Conservation (phyloP, 2,797 vertebrate genomes). For the Sternotherus odoratus region DNA sequence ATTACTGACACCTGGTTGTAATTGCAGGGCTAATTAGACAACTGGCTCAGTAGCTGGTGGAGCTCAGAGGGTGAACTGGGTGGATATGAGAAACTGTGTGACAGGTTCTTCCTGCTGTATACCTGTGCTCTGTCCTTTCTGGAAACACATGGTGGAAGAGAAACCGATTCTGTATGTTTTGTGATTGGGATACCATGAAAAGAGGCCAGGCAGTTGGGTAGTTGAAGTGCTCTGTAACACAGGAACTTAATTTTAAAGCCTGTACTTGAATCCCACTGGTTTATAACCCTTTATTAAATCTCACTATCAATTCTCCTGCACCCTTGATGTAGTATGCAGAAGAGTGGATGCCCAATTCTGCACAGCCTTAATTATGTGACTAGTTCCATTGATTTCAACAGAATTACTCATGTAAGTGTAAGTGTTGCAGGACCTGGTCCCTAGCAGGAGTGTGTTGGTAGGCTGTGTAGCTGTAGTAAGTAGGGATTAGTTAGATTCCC, state of each 20-base stretch:
- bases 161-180: background rate
- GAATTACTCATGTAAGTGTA: background rate
- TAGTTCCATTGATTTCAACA: background rate
- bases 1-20: background rate
- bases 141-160: background rate
- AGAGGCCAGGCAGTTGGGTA: background rate
- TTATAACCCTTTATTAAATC: constrained; percentile 56
- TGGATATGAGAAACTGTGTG: background rate
- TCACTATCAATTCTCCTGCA: constrained; percentile 21
- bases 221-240: background rate
- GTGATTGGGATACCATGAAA: background rate
- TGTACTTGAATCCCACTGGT: constrained; percentile 62
- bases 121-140: background rate
- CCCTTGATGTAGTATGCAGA: background rate
- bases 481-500: background rate
- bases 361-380: background rate
- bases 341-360: background rate
- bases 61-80: background rate
- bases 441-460: background rate
- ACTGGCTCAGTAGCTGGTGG: too few relatives aligned
- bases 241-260: background rate
- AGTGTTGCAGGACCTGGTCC: accelerated
- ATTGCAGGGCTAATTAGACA: too few relatives aligned
- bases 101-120: background rate
- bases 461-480: background rate